Evolutionary conservation across 30 jellyfish, hydroid and myxozoan species (phyloP), one percentile per base, ranked within the genome.

Genomic region (Hydra vulgaris): DNA sequence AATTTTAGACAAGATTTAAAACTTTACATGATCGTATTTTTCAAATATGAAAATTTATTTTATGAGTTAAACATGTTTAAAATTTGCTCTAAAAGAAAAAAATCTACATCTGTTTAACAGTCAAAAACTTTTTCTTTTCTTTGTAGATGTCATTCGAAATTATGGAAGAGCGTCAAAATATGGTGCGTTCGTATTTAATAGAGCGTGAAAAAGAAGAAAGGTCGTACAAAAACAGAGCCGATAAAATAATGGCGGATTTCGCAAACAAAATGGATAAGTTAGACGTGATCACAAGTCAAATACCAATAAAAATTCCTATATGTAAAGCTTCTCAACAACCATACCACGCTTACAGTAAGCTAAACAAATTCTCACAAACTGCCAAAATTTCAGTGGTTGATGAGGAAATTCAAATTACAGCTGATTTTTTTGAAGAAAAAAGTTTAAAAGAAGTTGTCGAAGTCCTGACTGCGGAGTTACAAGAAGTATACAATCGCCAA

Each of bases 141-240:
- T 66, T 23, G 70, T 53, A 80, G 87, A 26, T 66, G 20, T 80
- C 87, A 7, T 80, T 80, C 19, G 87, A 80, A 70, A 80, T 80
- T 23, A 80, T 80, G 83, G 87, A 80, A 53, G 87, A 80, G 25
- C 87, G 87, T 25, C 83, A 80, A 26, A 80, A 27, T 68, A 80
- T 80, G 87, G 87, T 80, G 25, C 87, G 87, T 1, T 27, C 55
- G 21, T 80, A 27, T 80, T 66, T 80, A n/a, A 67, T 27, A 20
- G 87, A 80, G 25, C 83, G 87, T n/a, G 87, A 80, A 22, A 67
- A 23, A 21, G 84, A 56, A 16, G 87, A 80, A 27, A 21, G 8
- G 23, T 61, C 70, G 1, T 69, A 80, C 27, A 54, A 26, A 7
- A 56, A 67, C 15, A 71, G 84, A 8, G 84, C 87, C 7, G 84